A percentile compares a stretch with the other conserved stretches of the same genome.
Conservation (phyloP, 2,797 vertebrate species). For the Tolypeutes matacus region DNA sequence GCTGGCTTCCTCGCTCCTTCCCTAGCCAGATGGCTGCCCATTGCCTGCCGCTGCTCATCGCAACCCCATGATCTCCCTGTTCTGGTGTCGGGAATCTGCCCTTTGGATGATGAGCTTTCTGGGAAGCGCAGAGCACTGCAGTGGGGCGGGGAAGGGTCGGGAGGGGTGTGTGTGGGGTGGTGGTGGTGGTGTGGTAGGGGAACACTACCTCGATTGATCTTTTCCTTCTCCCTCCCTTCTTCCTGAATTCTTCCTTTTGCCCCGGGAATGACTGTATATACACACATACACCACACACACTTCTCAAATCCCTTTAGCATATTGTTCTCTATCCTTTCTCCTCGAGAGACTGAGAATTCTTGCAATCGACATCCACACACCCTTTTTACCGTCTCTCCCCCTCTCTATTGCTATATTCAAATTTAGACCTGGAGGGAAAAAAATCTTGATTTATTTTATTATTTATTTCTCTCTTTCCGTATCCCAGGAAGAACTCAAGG, state of each 20-base stretch:
- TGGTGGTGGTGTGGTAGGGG: background rate
- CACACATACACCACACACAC: background rate
- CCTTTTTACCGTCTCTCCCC: background rate
- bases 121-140: constrained; percentile 45
- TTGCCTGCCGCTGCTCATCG: background rate
- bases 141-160: background rate
- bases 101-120: constrained; percentile 32
- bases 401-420: constrained; percentile 54
- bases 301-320: background rate
- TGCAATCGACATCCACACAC: too few species aligned
- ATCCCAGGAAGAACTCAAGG: constrained; percentile 21
- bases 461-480: background rate
- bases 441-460: constrained; percentile 48
- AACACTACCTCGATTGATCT: background rate
- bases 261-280: background rate
- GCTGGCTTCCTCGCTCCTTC: background rate
- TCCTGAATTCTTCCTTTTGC: background rate
- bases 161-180: background rate
- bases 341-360: background rate
- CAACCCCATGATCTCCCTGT: background rate
- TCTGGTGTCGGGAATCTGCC: background rate
- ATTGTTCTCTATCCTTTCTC: constrained; percentile 38
- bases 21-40: background rate
- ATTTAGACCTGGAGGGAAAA: constrained; percentile 61
- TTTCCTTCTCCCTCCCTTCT: background rate